Percentiles rank a stretch among this genome's conserved stretches.
These are phyloP conservation scores for Eulemur mongoz DNA, from an alignment of 2,797 vertebrate species.

Conservation along the genomic window DNA sequence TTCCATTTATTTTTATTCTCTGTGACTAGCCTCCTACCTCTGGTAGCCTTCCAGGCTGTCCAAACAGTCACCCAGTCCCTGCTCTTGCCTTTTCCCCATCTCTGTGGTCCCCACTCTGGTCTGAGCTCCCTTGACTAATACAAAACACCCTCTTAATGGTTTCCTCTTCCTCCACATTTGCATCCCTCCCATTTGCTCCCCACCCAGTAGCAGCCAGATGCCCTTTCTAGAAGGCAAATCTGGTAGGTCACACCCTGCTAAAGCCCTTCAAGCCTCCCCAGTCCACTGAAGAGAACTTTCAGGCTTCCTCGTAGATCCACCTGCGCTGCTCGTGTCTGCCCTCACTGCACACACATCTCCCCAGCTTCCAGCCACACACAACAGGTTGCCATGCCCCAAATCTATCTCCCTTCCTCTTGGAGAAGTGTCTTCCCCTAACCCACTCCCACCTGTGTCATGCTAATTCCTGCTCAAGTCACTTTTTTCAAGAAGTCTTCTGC, in stretches of 20 bases:
- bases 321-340: accelerated
- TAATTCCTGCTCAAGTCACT: background rate
- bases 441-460: background rate
- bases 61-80: background rate
- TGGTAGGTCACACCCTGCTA: background rate
- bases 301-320: background rate
- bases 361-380: background rate
- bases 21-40: background rate
- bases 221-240: background rate
- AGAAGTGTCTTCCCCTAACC: background rate
- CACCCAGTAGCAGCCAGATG: background rate
- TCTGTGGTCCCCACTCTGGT: background rate
- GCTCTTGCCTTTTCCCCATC: background rate
- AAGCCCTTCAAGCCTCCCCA: background rate
- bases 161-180: background rate
- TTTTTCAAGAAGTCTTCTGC: background rate
- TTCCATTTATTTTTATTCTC: background rate
- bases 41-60: background rate
- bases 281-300: background rate
- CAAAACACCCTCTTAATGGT: background rate
- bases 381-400: background rate
- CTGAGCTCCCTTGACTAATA: background rate
- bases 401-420: background rate
- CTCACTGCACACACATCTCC: background rate
- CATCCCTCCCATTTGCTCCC: background rate